Evolutionary conservation across 2,888 invertebrate species (phyloP), one percentile per base, ranked within the genome.

Genomic region (Blastobasis adustella): DNA sequence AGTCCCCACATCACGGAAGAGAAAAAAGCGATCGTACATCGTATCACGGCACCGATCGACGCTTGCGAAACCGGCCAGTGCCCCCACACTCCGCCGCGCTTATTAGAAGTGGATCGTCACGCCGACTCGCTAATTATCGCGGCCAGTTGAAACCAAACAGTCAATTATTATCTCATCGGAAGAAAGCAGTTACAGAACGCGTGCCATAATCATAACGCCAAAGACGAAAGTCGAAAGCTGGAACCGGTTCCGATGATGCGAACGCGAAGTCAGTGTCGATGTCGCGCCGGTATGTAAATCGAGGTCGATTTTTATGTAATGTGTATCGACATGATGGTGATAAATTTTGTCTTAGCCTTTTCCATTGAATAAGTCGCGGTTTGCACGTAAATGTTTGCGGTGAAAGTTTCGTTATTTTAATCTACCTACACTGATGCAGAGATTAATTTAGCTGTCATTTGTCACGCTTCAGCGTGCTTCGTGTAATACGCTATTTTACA

Each of bases 141-240:
- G 50, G 54, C 64, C 63, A 60, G 60, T 64, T 65, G 67, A 63
- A 60, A 58, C 57, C 71, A 62, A 64, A 23, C 23, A 45, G 23
- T 46, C 7, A 72, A 65, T 71, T 58, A 63, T 86, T 84, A 85
- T 78, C 75, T 81, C 84, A 84, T 77, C 73, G 66, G 70, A 80
- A 69, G 79, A 80, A 85, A 87, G 84, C 76, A 59, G 76, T 84
- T 85, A 81, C 78, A 72, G 69, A 71, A 75, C 66, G 71, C 23
- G 78, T 82, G 79, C 60, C 75, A 80, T 85, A 84, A 76, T 69
- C 62, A 23, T 23, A 23, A 23, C 23, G 23, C 23, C 23, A 23
- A 60, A 62, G 55, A 82, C 71, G 79, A 85, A 85, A 85, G 83
- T 85, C 61, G 86, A 86, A 86, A 86, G 85, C 74, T 54, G 10